phyloP scores from a whole-genome alignment of 2,888 invertebrate genomes.

The Hypena proboscidalis region DNA sequence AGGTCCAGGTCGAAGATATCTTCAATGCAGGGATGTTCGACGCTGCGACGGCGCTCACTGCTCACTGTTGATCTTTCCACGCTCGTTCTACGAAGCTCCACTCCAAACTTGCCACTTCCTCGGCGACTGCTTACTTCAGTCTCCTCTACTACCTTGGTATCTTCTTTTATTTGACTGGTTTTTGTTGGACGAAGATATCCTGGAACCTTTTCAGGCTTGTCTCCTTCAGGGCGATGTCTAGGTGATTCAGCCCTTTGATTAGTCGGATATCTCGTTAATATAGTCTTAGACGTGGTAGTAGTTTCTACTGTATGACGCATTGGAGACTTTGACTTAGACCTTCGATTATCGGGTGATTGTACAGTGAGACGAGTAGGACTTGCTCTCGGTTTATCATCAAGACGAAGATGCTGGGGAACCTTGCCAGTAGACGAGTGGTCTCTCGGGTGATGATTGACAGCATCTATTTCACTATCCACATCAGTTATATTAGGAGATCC shows the following conservation, averaged over 20 bases:
- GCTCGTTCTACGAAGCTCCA: constrained; percentile 86
- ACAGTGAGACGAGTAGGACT: constrained; percentile 54
- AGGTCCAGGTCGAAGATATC: constrained; percentile 89
- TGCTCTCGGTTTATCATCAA: constrained; percentile 51
- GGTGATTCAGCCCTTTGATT: constrained; percentile 59
- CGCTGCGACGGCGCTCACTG: constrained; percentile 76
- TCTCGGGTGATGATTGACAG: constrained; percentile 29
- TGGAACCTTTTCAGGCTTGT: constrained; percentile 64
- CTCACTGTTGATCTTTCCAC: constrained; percentile 78
- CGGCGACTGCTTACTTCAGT: constrained; percentile 78
- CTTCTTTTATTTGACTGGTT: constrained; percentile 72
- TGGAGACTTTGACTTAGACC: constrained; percentile 61
- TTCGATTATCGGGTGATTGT: constrained; percentile 57
- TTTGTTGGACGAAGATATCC: constrained; percentile 71
- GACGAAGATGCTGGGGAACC: constrained; percentile 30
- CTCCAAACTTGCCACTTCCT: constrained; percentile 88
- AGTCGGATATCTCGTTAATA: constrained; percentile 50
- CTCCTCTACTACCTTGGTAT: constrained; percentile 63
- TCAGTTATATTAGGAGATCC: constrained; percentile 50
- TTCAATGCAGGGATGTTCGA: constrained; percentile 87
- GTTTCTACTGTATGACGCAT: constrained; percentile 53
- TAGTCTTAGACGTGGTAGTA: constrained; percentile 50
- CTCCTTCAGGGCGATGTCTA: constrained; percentile 47
- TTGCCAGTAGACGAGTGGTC: constrained; percentile 48
- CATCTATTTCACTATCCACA: constrained; percentile 53